Base-by-base conservation (phyloP, 1,140 invertebrate genomes). In the Camponotus vicinus region DNA sequence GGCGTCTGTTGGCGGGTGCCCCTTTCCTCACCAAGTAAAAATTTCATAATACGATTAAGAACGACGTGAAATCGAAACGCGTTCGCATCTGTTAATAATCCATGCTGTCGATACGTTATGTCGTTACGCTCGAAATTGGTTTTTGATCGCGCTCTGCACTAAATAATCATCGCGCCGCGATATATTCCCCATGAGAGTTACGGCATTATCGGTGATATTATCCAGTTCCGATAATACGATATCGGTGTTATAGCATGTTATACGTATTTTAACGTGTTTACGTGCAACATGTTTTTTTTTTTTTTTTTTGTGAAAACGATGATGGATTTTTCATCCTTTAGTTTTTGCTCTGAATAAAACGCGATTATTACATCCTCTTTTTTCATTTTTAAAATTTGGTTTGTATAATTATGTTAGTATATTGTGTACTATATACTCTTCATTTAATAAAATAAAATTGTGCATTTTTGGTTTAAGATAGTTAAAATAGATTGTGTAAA, bases 161-260 rank as follows among this genome's bases (percentile, higher is more conserved):
- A 83, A 83, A 83, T 83, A 83, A 83, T 73, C 79, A 73, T 73
- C 79, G 79, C 55, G 79, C 55, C 70, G 55, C 69, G 79, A 75
- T 83, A 82, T 57, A 73, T 83, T 75, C 64, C 79, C 79, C 69
- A 69, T 27, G 79, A 83, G 79, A 83, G 79, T 83, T 83, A 83
- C 79, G 79, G 79, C 69, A 83, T 83, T 83, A 83, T 83, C 79
- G 79, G 57, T 69, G 79, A 83, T 83, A 83, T 83, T 83, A 83
- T 83, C 69, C 69, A 73, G 79, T 69, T 37, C 55, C 69, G 57
- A 75, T 83, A 83, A 83, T 83, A 83, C 57, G 69, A 70, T 75
- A 75, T 83, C 55, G 69, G 40, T 70, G 79, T 75, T 75, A 61
- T 83, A 83, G 37, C 69, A 83, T 73, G 79, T 83, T 83, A 75